phyloP scores from a whole-genome alignment of 2,888 invertebrate species.

The Latheticus oryzae region DNA sequence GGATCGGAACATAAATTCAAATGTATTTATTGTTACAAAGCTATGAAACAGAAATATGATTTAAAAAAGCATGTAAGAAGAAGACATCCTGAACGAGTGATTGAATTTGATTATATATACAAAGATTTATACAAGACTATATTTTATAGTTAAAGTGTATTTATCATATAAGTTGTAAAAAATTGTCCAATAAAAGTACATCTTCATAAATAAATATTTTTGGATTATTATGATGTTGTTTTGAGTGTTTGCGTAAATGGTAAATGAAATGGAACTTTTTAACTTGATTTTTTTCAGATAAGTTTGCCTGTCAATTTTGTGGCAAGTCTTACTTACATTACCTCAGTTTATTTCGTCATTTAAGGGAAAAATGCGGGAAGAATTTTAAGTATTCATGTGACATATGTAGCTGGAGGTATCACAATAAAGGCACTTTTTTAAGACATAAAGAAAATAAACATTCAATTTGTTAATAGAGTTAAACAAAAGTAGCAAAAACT shows the following conservation, averaged over 20 bases:
- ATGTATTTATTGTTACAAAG: slow-evolving; percentile 45
- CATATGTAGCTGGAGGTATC: too few species aligned
- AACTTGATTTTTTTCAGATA: slow-evolving; percentile 3
- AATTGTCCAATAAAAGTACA: slow-evolving; percentile 26
- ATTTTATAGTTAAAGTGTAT: slow-evolving; percentile 17
- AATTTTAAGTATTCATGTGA: slow-evolving; percentile 33
- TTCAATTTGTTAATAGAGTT: neutral
- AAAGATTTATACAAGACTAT: slow-evolving; percentile 23
- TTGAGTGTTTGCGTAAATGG: too few species aligned
- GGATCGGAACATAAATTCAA: slow-evolving; percentile 60
- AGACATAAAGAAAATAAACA: slow-evolving; percentile 26
- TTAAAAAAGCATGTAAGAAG: slow-evolving; percentile 47
- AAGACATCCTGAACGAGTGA: slow-evolving; percentile 41
- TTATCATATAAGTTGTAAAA: neutral
- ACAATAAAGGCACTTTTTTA: too few species aligned
- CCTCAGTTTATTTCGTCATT: slow-evolving; percentile 32
- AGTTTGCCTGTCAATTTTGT: slow-evolving; percentile 26
- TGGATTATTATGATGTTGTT: neutral
- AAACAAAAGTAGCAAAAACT: too few species aligned
- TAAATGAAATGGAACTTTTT: slow-evolving; percentile 22
- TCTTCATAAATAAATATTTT: too few species aligned
- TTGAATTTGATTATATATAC: slow-evolving; percentile 40
- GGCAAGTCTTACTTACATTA: slow-evolving; percentile 34
- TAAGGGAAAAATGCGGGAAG: slow-evolving; percentile 32
- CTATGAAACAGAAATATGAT: slow-evolving; percentile 49